Evolutionary conservation across 2,797 vertebrate species (phyloP).

Genomic region (Sciaenops ocellatus): DNA sequence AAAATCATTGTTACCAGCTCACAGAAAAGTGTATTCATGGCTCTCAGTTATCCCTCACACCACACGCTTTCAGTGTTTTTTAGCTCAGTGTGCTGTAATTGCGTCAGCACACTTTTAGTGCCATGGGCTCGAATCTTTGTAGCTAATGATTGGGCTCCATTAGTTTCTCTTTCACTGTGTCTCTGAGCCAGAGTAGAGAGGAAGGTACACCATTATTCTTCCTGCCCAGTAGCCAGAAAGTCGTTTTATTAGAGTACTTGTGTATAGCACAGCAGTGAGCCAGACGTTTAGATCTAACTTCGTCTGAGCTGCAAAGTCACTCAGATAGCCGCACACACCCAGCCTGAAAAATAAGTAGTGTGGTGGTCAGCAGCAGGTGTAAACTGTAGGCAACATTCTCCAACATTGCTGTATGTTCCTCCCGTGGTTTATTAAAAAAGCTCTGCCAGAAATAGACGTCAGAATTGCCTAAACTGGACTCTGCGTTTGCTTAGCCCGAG

Average conservation of each 20-base stretch:
- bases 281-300: constrained; percentile 13
- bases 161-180: constrained; percentile 27
- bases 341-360: constrained; percentile 11
- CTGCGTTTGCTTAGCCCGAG: constrained; percentile 16
- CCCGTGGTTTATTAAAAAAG: constrained; percentile 69
- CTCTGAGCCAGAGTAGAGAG: constrained; percentile 13
- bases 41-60: not conserved
- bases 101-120: constrained; percentile 37
- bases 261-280: constrained; percentile 1
- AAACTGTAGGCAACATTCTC: constrained; percentile 24
- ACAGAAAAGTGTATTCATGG: not conserved
- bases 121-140: constrained; percentile 35
- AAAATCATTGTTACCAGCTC: not conserved
- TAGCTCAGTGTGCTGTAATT: constrained; percentile 37
- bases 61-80: constrained; percentile 21
- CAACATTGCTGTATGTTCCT: constrained; percentile 32
- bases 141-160: constrained; percentile 35
- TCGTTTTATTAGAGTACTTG: not conserved
- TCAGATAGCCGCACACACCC: constrained; percentile 12
- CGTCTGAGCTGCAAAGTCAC: not conserved
- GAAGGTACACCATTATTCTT: constrained; percentile 22
- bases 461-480: constrained; percentile 43
- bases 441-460: constrained; percentile 60
- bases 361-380: constrained; percentile 55
- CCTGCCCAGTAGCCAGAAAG: constrained; percentile 1